These are phyloP conservation scores for Muscicapa striata DNA, from an alignment of 2,797 vertebrate genomes.

Conservation along the genomic window DNA sequence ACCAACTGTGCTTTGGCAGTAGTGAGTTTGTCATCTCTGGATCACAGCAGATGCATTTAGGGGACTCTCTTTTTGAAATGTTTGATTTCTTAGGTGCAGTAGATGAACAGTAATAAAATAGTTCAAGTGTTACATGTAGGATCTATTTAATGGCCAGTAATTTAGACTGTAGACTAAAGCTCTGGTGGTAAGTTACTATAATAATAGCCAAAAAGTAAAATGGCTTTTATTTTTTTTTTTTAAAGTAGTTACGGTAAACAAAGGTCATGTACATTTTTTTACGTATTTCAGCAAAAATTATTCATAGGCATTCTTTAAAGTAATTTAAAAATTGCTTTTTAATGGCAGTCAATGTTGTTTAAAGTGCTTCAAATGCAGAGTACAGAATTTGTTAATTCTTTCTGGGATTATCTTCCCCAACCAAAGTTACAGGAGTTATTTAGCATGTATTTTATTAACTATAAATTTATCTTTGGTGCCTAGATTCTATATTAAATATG, in stretches of 20 bases:
- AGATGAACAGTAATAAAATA: neutral
- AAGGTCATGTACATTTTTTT: neutral
- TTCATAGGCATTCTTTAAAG: neutral
- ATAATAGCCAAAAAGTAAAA: neutral
- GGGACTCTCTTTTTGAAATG: neutral
- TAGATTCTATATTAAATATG: neutral
- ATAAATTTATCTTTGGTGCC: neutral
- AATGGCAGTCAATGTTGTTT: neutral
- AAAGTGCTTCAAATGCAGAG: neutral
- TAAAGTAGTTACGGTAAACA: neutral
- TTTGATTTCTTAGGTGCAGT: neutral
- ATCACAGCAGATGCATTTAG: neutral
- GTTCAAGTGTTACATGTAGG: neutral
- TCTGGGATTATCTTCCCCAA: neutral
- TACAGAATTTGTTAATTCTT: neutral
- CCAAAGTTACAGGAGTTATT: neutral
- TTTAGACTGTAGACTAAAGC: neutral
- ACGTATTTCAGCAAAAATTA: neutral
- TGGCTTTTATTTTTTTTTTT: neutral
- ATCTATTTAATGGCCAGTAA: constrained; percentile 27
- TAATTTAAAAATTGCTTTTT: neutral
- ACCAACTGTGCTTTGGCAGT: neutral
- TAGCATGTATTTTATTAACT: neutral
- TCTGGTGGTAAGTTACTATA: neutral
- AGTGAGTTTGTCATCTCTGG: neutral